Percentiles rank a stretch among this genome's conserved stretches.
These are phyloP conservation scores for Drosophila mimetica DNA, from an alignment of 2,888 invertebrate genomes.

Conservation along the genomic window DNA sequence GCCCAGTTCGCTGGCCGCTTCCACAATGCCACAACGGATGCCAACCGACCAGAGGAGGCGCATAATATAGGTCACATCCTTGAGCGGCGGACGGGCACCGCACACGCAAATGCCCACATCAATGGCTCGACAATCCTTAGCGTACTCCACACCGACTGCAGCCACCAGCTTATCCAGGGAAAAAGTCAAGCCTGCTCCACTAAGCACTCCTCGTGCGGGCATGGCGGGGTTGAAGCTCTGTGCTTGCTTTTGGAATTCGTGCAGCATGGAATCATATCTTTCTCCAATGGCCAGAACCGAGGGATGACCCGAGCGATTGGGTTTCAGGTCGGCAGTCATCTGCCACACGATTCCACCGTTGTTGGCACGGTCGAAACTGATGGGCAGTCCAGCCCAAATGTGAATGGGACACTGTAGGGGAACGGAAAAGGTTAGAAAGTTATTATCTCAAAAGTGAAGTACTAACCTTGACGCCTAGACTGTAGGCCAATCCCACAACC, in stretches of 20 bases:
- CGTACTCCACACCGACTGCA: conserved; percentile 86
- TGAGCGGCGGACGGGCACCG: conserved; percentile 86
- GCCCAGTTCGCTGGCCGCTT: conserved; percentile 85
- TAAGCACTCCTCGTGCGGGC: conserved; percentile 79
- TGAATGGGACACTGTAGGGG: conserved; percentile 86
- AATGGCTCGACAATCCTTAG: conserved; percentile 85
- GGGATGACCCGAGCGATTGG: conserved; percentile 84
- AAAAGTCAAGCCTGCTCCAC: conserved; percentile 93
- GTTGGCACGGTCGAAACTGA: conserved; percentile 86
- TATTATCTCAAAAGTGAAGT: background rate
- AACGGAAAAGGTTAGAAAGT: background rate
- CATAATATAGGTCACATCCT: conserved; percentile 86
- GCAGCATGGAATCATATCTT: conserved; percentile 93
- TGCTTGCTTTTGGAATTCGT: conserved; percentile 87
- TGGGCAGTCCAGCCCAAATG: conserved; percentile 84
- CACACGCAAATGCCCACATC: conserved; percentile 90
- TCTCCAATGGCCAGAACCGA: conserved; percentile 95
- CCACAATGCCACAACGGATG: conserved; percentile 87
- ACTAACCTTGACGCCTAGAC: conserved; percentile 90
- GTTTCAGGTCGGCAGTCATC: conserved; percentile 84
- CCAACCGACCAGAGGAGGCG: conserved; percentile 90
- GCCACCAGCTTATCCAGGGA: conserved; percentile 91
- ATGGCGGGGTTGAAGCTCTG: conserved; percentile 82
- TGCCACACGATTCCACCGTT: conserved; percentile 87
- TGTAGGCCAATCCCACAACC: conserved; percentile 89